phyloP scores from a whole-genome alignment of 2,888 invertebrate genomes.

The Furcula furcula region DNA sequence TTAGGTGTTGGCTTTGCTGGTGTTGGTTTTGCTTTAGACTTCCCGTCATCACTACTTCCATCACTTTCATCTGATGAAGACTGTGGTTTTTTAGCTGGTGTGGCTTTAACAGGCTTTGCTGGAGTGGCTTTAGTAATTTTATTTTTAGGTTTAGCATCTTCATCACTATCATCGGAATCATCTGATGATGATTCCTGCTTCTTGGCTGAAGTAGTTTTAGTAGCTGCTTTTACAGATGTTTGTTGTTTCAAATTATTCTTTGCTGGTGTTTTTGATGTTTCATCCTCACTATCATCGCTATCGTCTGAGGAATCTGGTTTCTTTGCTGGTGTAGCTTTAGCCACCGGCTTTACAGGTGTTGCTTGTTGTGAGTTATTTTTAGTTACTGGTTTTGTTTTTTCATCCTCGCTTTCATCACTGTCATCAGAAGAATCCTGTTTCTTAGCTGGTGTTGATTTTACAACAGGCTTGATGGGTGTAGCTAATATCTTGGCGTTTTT shows the following conservation, averaged over 20 bases:
- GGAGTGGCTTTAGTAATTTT: conserved; percentile 30
- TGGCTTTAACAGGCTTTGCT: conserved; percentile 23
- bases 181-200: conserved; percentile 50
- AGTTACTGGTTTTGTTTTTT: conserved; percentile 25
- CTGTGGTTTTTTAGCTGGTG: conserved; percentile 34
- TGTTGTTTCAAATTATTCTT: conserved; percentile 26
- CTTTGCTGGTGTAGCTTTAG: conserved; percentile 36
- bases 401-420: conserved; percentile 40
- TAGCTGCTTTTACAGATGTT: conserved; percentile 24
- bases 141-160: conserved; percentile 26
- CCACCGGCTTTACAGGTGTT: conserved; percentile 23
- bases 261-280: conserved; percentile 42
- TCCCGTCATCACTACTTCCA: conserved; percentile 57
- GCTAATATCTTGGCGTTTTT: conserved; percentile 20
- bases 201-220: conserved; percentile 31
- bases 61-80: conserved; percentile 60
- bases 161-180: conserved; percentile 56
- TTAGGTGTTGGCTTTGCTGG: conserved; percentile 25
- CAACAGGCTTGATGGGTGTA: conserved; percentile 23
- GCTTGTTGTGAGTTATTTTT: conserved; percentile 9
- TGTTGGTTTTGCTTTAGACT: conserved; percentile 41
- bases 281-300: conserved; percentile 57
- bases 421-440: conserved; percentile 48
- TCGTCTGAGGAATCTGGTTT: conserved; percentile 61
- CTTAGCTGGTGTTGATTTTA: conserved; percentile 22